These are phyloP conservation scores for Pteropus rufus DNA, from an alignment of 2,797 vertebrate genomes.

Conservation along the genomic window DNA sequence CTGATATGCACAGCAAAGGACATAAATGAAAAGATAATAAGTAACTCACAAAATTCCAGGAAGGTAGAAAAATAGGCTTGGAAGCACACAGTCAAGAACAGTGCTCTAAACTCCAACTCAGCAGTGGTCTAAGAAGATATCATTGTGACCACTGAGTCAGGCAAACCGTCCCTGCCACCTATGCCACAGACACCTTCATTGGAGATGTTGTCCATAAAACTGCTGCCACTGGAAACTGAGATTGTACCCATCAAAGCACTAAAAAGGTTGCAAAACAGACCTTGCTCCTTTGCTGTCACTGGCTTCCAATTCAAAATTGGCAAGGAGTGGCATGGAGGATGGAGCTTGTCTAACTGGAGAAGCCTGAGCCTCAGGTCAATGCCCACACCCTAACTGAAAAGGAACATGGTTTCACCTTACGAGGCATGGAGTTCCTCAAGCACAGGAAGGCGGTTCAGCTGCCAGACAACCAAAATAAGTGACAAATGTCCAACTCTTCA, in stretches of 20 bases:
- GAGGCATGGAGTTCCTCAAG: conserved; percentile 15
- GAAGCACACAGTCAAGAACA: background rate
- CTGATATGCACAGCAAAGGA: background rate
- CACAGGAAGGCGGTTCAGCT: background rate
- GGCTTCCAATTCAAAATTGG: background rate
- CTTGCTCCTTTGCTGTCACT: background rate
- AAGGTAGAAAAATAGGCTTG: background rate
- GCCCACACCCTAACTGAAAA: background rate
- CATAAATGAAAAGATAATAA: background rate
- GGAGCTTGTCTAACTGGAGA: background rate
- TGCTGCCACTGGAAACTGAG: background rate
- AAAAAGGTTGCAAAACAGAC: background rate
- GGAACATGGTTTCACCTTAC: background rate
- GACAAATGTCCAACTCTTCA: background rate
- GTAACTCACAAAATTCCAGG: conserved; percentile 4
- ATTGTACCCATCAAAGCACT: background rate
- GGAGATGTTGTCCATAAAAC: background rate
- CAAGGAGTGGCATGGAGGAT: background rate
- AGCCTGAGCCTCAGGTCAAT: background rate
- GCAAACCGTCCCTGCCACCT: background rate
- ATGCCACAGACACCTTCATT: background rate
- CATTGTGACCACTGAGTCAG: background rate
- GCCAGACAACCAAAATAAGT: background rate
- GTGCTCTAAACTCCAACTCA: background rate
- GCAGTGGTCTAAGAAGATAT: background rate